Evolutionary conservation across 2,888 invertebrate species (phyloP), one percentile per base, ranked within the genome.

Genomic region (Kuschelorhynchus macadamiae): DNA sequence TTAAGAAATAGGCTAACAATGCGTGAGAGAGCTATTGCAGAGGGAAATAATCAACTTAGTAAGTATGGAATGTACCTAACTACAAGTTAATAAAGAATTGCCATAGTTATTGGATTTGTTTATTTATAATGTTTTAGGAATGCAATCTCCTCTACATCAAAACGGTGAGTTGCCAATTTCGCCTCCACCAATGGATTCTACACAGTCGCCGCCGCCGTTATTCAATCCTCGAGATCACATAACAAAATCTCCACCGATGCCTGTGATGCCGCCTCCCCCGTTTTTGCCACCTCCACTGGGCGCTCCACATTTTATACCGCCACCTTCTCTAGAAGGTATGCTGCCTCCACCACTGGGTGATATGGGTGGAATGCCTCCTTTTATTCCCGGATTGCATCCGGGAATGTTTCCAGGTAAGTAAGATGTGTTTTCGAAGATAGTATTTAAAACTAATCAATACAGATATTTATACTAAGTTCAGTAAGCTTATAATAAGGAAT

Each of bases 281-380:
- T 88, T 89, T 59, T 89, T 88, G 36, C 87, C 91, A 67, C 89
- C 91, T 49, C 88, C 90, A 42, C 87, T 88, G 63, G 88, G 88
- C 65, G 89, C 89, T 12, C 8, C 41, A 2, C 57, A 52, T 5
- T 62, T 68, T 20, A 50, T 63, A 25, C 62, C 63, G 0, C 63
- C 63, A 12, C 62, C 67, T 17, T 63, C 66, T 30, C 47, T 89
- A 66, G 89, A 89, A n/a, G 90, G 89, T 67, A 87, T 89, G 77
- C 89, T 88, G 59, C 88, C 87, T 53, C 86, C 86, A 50, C 85
- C 77, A 18, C 42, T 78, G 71, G 74, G 52, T n/a, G 63, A 77
- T 68, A 61, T 73, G 55, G 55, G 55, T 7, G 49, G 49, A 12
- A 72, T 61, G 20, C 70, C 76, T 8, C 72, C 83, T 81, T 85